Evolutionary conservation across 2,113 vertebrate genomes (phyloP).

Genomic region (Phaethon lepturus): DNA sequence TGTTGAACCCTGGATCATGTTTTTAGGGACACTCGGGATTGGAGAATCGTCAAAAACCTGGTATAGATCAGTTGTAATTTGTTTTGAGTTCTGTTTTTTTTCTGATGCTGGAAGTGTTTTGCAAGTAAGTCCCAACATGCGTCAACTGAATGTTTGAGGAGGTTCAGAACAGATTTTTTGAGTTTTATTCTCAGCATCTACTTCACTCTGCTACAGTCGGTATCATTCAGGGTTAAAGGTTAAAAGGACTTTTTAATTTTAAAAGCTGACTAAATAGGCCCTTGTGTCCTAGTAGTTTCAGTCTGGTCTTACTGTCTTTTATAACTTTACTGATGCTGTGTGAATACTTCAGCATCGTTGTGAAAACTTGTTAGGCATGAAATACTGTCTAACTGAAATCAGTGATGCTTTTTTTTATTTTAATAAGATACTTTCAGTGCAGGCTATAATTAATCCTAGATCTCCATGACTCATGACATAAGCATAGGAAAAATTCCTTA

Average conservation of each 20-base stretch:
- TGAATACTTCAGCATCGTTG: background rate
- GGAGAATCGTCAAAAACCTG: background rate
- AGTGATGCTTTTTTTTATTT: background rate
- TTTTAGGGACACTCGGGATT: background rate
- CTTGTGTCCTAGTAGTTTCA: background rate
- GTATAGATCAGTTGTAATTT: background rate
- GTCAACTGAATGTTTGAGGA: background rate
- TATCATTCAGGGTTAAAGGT: background rate
- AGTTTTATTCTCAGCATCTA: background rate
- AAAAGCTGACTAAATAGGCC: background rate
- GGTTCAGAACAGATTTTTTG: background rate
- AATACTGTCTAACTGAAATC: slow-evolving; percentile 27
- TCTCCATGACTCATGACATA: slow-evolving; percentile 52
- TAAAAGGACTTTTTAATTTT: background rate
- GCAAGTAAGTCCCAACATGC: background rate
- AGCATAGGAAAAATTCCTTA: slow-evolving; percentile 38
- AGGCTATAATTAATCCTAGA: slow-evolving; percentile 51
- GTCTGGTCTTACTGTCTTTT: background rate
- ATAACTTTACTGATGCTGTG: background rate
- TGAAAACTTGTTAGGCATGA: slow-evolving; percentile 29
- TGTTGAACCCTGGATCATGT: background rate
- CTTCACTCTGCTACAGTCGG: fast-evolving
- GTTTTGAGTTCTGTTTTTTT: background rate
- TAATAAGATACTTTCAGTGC: background rate
- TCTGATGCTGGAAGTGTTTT: background rate